Conservation (phyloP, 2,113 vertebrate genomes). For the Eira barbara region DNA sequence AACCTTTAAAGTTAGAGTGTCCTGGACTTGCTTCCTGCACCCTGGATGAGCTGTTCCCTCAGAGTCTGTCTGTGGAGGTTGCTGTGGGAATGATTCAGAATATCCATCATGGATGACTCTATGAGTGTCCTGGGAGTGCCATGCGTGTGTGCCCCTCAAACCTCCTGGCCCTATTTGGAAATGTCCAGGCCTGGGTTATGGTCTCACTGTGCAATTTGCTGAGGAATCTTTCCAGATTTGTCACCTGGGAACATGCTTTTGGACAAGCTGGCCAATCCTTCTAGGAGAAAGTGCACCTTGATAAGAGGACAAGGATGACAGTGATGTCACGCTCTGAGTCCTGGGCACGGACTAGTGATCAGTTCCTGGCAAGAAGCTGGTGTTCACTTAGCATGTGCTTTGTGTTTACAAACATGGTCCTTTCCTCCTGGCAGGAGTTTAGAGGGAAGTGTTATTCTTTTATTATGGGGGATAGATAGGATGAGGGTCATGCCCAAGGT, state of each 20-base stretch:
- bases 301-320: background rate
- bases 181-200: background rate
- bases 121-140: background rate
- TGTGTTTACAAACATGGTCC: background rate
- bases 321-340: background rate
- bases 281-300: too few species aligned
- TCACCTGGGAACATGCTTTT: background rate
- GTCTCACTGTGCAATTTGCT: accelerated
- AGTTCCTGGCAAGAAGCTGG: background rate
- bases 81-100: background rate
- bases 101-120: background rate
- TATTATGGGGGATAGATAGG: background rate
- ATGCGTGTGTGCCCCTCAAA: background rate
- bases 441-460: background rate
- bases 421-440: background rate
- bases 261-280: background rate
- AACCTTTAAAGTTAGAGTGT: background rate
- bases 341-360: accelerated
- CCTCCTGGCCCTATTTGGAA: background rate
- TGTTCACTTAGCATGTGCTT: background rate
- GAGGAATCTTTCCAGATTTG: background rate
- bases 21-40: background rate
- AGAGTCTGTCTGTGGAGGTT: background rate
- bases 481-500: background rate
- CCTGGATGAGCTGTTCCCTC: background rate